A percentile compares a stretch with the other conserved stretches of the same genome.
These are phyloP conservation scores for Halesus radiatus DNA, from an alignment of 1,140 invertebrate species.

Conservation along the genomic window DNA sequence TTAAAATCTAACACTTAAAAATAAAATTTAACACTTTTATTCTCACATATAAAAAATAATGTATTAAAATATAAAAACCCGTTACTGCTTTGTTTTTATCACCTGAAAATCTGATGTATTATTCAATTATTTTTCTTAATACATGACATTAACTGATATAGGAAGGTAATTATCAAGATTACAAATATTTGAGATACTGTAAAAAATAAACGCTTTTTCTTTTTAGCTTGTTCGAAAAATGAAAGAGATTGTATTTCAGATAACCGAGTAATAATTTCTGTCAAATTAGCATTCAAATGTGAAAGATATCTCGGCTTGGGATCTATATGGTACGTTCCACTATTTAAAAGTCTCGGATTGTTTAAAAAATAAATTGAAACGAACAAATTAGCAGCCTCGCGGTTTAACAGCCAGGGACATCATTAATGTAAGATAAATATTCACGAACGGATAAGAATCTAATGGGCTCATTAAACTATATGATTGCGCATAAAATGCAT, in stretches of 20 bases:
- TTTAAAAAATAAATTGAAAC: slow-evolving; percentile 14
- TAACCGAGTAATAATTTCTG: neutral
- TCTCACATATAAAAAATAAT: too few species aligned
- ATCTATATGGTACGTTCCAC: neutral
- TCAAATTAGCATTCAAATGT: slow-evolving; percentile 32
- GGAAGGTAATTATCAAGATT: too few species aligned
- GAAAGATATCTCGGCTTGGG: neutral
- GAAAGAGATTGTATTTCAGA: neutral
- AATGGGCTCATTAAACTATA: slow-evolving; percentile 8
- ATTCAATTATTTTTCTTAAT: too few species aligned
- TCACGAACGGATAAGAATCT: slow-evolving; percentile 5
- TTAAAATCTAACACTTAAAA: too few species aligned
- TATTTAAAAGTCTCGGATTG: neutral
- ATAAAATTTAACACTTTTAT: too few species aligned
- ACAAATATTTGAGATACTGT: too few species aligned
- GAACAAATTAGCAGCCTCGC: slow-evolving; percentile 22
- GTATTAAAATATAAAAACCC: neutral
- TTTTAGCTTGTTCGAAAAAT: slow-evolving; percentile 9
- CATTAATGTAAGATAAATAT: slow-evolving; percentile 25
- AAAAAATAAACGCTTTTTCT: too few species aligned
- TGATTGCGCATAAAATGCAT: slow-evolving; percentile 15
- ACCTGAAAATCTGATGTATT: too few species aligned
- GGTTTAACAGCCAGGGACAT: slow-evolving; percentile 4
- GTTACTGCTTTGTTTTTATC: neutral
- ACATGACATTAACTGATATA: too few species aligned